Conservation (phyloP, 2,113 vertebrate species). For the Sebastes schlegelii region DNA sequence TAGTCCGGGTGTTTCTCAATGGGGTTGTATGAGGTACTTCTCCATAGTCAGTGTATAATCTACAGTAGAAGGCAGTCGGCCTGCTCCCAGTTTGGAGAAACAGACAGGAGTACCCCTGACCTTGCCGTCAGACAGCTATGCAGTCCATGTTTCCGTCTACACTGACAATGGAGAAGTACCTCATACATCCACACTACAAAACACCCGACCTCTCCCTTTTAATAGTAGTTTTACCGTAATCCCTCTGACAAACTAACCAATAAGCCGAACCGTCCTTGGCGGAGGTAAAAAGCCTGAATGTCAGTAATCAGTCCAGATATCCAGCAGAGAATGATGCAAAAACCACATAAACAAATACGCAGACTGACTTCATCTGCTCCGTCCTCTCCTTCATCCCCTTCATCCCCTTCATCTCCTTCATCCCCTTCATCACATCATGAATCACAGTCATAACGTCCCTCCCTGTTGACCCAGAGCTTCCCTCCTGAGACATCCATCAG, state of each 20-base stretch:
- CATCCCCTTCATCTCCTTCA: no score
- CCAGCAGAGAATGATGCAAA: not conserved
- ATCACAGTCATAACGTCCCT: not conserved
- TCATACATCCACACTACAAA: no score
- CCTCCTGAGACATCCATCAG: not conserved
- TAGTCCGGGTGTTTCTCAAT: no score
- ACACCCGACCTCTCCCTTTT: no score
- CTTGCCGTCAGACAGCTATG: no score
- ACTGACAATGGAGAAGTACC: no score
- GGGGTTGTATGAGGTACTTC: no score
- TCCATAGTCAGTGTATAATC: no score
- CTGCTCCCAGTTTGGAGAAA: no score
- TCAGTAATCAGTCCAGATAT: not conserved
- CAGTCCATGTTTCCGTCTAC: no score
- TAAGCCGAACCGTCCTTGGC: not conserved
- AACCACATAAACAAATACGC: not conserved
- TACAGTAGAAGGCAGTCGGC: no score
- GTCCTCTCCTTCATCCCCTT: not conserved
- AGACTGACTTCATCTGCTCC: not conserved
- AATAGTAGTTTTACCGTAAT: not conserved
- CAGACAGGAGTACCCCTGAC: no score
- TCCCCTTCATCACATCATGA: not conserved
- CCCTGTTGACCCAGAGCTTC: not conserved
- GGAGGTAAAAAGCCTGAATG: not conserved
- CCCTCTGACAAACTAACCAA: not conserved